A percentile compares a stretch with the other conserved stretches of the same genome.
phyloP scores from a whole-genome alignment of 2,113 vertebrate genomes.

The Poecile atricapillus region DNA sequence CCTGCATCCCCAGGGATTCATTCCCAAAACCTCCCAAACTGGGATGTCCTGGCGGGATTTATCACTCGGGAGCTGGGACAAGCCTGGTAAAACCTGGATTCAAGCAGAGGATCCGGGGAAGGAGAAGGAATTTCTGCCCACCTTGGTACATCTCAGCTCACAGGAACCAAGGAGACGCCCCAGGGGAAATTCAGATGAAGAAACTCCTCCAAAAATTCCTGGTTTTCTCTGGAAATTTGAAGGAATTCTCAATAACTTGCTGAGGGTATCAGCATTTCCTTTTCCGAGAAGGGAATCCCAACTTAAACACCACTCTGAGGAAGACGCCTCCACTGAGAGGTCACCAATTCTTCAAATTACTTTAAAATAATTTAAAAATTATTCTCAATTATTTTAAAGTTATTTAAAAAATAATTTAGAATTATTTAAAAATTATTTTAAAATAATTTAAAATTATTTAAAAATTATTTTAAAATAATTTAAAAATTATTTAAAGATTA shows the following conservation, averaged over 20 bases:
- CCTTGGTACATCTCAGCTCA: neutral
- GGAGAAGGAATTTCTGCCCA: neutral
- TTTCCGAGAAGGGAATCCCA: neutral
- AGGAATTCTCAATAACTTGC: neutral
- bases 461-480: too few relatives aligned
- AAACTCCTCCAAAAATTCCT: neutral
- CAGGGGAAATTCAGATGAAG: neutral
- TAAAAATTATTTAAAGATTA: too few relatives aligned
- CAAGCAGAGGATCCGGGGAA: neutral
- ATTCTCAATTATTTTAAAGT: neutral
- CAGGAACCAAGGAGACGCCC: neutral
- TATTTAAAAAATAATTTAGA: too few relatives aligned
- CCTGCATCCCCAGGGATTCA: neutral
- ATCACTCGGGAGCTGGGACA: neutral
- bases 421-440: too few relatives aligned
- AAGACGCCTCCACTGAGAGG: rapidly evolving
- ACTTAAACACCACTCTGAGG: neutral
- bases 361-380: neutral
- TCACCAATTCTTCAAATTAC: rapidly evolving
- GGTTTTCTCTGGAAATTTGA: neutral
- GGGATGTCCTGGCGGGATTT: neutral
- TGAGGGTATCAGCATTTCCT: neutral
- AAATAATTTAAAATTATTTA: neutral
- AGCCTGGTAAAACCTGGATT: neutral
- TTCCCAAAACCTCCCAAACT: neutral